These are phyloP conservation scores for Anthopleura xanthogrammica DNA, from an alignment of 92 coral and sea anemone genomes.

Conservation along the genomic window DNA sequence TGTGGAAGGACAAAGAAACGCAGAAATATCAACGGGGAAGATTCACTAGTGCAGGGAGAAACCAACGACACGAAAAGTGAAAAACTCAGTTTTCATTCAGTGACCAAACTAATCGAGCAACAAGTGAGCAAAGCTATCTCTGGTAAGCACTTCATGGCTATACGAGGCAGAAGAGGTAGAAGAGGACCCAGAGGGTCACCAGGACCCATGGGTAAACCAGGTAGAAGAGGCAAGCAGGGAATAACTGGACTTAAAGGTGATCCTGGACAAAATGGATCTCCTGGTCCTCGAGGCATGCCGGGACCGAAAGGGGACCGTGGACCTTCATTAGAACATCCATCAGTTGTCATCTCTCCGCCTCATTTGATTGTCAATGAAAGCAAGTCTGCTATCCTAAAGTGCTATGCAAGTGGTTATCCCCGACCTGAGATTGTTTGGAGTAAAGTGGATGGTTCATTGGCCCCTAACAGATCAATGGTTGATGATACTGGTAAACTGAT, in stretches of 20 bases:
- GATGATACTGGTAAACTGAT: conserved; percentile 19
- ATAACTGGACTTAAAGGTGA: conserved; percentile 21
- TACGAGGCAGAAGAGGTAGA: too few species aligned
- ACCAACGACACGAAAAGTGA: too few species aligned
- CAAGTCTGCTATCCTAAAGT: conserved; percentile 24
- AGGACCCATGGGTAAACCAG: neutral
- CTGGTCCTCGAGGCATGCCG: conserved; percentile 37
- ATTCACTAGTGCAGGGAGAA: too few species aligned
- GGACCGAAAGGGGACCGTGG: conserved; percentile 48
- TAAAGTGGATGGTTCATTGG: conserved; percentile 27
- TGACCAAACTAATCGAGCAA: too few species aligned
- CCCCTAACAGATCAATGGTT: neutral
- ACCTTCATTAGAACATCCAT: conserved; percentile 24
- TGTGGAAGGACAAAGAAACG: too few species aligned
- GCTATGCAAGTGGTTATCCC: conserved; percentile 44
- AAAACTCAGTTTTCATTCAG: too few species aligned
- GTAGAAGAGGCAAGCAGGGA: too few species aligned
- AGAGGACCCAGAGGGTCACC: neutral
- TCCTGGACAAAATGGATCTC: conserved; percentile 16
- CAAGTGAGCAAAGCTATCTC: too few species aligned
- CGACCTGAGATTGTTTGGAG: conserved; percentile 39
- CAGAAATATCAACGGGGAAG: too few species aligned
- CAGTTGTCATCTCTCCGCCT: conserved; percentile 35
- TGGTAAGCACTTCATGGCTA: too few species aligned
- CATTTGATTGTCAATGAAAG: conserved; percentile 41